Evolutionary conservation across 64 coral and sea anemone species (phyloP), one percentile per base, ranked within the genome.

Genomic region (Orbicella faveolata): DNA sequence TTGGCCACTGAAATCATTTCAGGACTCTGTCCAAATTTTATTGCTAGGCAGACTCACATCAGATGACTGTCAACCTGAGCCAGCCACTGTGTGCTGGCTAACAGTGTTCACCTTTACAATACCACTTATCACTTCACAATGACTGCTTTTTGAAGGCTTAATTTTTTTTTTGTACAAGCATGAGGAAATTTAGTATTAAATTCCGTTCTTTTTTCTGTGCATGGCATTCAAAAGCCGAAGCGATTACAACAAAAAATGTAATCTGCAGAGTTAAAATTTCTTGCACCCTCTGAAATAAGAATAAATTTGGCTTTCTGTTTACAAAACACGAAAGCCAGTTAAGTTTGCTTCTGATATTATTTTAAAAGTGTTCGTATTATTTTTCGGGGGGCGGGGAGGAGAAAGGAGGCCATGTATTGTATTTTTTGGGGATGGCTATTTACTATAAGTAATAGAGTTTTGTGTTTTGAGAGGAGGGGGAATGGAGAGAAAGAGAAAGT

Each of bases 211-310:
- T 59, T 83, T 83, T 39, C 37, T 64, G 80, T 67, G 39, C 65
- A 85, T 70, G 82, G 82, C 82, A 85, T 72, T 85, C 82, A 85
- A 85, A 73, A 85, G 82, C 82, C 82, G 23, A 85, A 85, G 82
- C 37, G 82, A 85, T 85, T 85, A 85, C 82, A 85, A 85, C 37
- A 17, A 44, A 85, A 85, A 85, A 35, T 85, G 82, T 85, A 85
- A 85, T 85, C 82, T 52, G 82, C 82, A 52, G 64, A 85, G 82
- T 37, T 85, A 85, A 85, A 85, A 85, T 85, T 85, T 72, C 65
- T 85, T 73, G 82, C 82, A 85, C 82, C 82, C 23, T 67, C 55
- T 83, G 82, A 85, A 85, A 85, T 72, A 72, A 73, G 82, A 85
- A 85, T 85, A 85, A 64, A 72, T 44, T 51, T 85, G 70, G 17